A percentile compares a stretch with the other conserved stretches of the same genome.
Conservation (phyloP, 2,888 invertebrate species). For the Metallyticus violacea region DNA sequence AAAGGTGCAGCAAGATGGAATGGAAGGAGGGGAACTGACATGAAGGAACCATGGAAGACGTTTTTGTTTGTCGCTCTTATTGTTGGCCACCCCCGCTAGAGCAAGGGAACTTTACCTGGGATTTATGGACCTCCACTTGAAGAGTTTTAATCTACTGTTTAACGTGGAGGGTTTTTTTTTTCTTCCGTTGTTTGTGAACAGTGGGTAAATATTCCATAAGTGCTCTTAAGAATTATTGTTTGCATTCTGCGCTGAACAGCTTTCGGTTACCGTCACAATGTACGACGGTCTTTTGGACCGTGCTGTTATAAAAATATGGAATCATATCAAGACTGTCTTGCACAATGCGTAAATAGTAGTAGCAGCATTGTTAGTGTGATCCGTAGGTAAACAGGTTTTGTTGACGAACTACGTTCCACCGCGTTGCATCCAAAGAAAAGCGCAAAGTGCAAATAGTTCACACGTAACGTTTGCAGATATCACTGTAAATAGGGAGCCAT, state of each 20-base stretch:
- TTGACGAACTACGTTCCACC: too few species aligned
- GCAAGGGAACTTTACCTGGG: not conserved
- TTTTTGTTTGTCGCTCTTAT: not conserved
- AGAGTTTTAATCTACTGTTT: conserved; percentile 4
- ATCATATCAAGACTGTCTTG: not conserved
- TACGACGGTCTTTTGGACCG: not conserved
- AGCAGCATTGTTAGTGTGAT: too few species aligned
- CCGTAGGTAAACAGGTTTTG: too few species aligned
- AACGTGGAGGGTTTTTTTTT: too few species aligned
- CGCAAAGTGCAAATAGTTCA: too few species aligned
- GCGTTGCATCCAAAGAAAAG: too few species aligned
- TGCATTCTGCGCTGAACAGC: not conserved
- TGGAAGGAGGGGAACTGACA: too few species aligned
- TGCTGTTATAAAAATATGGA: too few species aligned
- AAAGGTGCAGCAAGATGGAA: not conserved
- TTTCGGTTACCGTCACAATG: not conserved
- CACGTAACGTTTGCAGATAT: too few species aligned
- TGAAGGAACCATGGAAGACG: too few species aligned
- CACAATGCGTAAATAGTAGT: not conserved
- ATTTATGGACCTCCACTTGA: not conserved
- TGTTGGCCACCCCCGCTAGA: not conserved
- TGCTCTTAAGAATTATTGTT: not conserved
- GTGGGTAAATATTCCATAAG: not conserved
- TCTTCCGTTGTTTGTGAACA: not conserved
- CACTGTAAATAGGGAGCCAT: too few species aligned